Conservation (phyloP, 1,140 invertebrate genomes). For the Homarus americanus region DNA sequence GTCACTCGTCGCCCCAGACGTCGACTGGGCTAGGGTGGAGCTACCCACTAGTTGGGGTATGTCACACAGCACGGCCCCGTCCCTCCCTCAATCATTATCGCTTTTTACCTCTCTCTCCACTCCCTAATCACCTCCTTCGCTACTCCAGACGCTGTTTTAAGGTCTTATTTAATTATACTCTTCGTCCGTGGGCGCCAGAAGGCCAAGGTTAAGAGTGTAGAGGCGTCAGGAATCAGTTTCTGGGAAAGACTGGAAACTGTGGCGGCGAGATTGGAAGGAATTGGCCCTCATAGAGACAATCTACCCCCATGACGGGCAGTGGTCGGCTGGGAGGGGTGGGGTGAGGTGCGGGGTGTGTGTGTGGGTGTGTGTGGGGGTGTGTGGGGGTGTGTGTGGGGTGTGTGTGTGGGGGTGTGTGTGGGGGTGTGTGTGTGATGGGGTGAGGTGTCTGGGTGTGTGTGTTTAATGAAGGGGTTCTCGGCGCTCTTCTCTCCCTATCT, state of each 20-base stretch:
- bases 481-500: too few relatives aligned
- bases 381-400: not conserved
- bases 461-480: too few relatives aligned
- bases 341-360: not conserved
- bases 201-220: not conserved
- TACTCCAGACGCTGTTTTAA: not conserved
- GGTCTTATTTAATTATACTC: not conserved
- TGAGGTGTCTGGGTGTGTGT: too few relatives aligned
- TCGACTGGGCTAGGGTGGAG: not conserved
- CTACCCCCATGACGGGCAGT: constrained; percentile 5
- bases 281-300: constrained; percentile 35
- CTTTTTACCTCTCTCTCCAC: too few relatives aligned
- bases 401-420: not conserved
- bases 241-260: constrained; percentile 14
- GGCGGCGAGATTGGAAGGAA: constrained; percentile 10
- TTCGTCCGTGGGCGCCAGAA: not conserved
- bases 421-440: too few relatives aligned
- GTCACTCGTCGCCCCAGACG: not conserved
- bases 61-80: not conserved
- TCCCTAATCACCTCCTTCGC: not conserved
- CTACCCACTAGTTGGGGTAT: not conserved
- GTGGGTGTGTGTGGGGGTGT: not conserved
- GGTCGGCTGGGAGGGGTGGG: not conserved
- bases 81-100: too few relatives aligned
- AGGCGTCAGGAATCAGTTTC: not conserved